A percentile compares a stretch with the other conserved stretches of the same genome.
Evolutionary conservation across 2,797 vertebrate species (phyloP).

Genomic region (Echiichthys vipera): DNA sequence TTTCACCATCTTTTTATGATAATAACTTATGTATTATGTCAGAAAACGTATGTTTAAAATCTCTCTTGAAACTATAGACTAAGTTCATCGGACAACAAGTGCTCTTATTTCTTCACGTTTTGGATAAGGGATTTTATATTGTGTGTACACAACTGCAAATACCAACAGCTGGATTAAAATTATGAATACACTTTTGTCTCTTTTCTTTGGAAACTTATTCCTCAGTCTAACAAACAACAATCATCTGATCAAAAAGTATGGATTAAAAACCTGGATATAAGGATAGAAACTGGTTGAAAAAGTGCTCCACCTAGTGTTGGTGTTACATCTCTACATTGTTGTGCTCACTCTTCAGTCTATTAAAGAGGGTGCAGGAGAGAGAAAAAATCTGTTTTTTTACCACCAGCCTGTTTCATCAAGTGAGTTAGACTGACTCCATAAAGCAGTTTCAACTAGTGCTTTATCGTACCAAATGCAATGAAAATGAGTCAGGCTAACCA

Average conservation of each 20-base stretch:
- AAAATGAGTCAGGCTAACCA: too few species aligned
- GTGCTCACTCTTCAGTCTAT: conserved; percentile 71
- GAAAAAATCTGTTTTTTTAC: too few species aligned
- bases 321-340: conserved; percentile 57
- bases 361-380: conserved; percentile 71
- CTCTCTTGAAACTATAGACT: conserved; percentile 42
- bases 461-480: too few species aligned
- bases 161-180: conserved; percentile 85
- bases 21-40: conserved; percentile 45
- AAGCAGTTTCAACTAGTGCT: too few species aligned
- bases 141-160: conserved; percentile 80
- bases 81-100: conserved; percentile 71
- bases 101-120: conserved; percentile 75
- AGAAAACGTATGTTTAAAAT: conserved; percentile 50
- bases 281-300: background rate
- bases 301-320: conserved; percentile 26
- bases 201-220: conserved; percentile 34
- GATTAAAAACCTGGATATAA: background rate
- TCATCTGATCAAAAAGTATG: background rate
- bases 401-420: too few species aligned
- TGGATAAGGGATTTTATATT: conserved; percentile 81
- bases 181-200: conserved; percentile 51
- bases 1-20: conserved; percentile 49
- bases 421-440: too few species aligned
- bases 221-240: background rate